Conservation (phyloP, 2,113 vertebrate species). For the Ancistrus triradiatus region DNA sequence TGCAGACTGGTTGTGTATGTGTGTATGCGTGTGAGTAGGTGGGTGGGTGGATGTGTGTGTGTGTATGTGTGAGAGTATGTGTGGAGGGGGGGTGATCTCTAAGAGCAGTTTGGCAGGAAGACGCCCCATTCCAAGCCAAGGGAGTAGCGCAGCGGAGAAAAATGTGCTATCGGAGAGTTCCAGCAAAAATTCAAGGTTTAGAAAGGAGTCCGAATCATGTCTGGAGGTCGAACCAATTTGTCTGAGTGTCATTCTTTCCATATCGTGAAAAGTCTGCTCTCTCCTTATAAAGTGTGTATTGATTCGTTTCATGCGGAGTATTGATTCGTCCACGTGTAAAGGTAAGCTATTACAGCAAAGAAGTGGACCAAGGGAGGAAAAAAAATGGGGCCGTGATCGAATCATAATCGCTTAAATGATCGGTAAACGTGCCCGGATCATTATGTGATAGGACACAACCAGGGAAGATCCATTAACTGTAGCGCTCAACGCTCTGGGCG, state of each 20-base stretch:
- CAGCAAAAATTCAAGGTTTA: conserved; percentile 5
- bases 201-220: not conserved
- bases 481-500: not conserved
- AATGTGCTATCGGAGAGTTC: conserved; percentile 28
- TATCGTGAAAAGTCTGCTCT: not conserved
- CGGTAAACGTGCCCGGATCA: not conserved
- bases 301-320: conserved; percentile 14
- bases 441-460: not conserved
- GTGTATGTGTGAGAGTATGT: conserved; percentile 18
- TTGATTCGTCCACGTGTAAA: not conserved
- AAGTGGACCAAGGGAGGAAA: not conserved
- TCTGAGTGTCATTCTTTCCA: conserved; percentile 11
- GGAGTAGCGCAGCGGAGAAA: conserved; percentile 31
- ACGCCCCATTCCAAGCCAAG: conserved; percentile 8
- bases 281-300: not conserved
- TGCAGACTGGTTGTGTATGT: conserved; percentile 35
- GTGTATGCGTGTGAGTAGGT: conserved; percentile 18
- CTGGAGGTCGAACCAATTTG: conserved; percentile 5
- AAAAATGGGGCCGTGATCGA: not conserved
- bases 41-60: conserved; percentile 19
- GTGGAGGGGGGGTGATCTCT: conserved; percentile 24
- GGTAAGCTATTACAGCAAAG: not conserved
- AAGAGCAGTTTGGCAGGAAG: conserved; percentile 24
- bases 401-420: conserved; percentile 15
- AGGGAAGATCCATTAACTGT: not conserved